Evolutionary conservation across 2,113 vertebrate genomes (phyloP), one percentile per base, ranked within the genome.

Genomic region (Atractosteus spatula): DNA sequence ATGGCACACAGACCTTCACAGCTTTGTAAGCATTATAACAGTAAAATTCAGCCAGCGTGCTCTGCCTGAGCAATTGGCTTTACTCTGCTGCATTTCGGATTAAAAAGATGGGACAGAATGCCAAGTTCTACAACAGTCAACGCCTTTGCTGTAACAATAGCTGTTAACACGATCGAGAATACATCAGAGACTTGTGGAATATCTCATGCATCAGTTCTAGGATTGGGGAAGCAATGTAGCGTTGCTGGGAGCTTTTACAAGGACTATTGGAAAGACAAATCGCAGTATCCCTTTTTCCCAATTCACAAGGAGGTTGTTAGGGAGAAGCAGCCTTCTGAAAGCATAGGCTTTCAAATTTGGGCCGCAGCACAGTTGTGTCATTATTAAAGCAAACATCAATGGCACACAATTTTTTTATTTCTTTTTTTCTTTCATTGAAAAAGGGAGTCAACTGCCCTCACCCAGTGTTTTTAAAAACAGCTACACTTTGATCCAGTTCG

Each of bases 211-310:
- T 51, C 13, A 11, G 42, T 56, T 47, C 76, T 67, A 7, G 16
- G 63, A 75, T 57, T 41, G 41, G 67, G 75, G 62, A 72, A 72
- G 65, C 6, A 10, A 42, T 61, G 11, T 29, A 8, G 56, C 4
- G 3, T 29, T 17, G 13, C 12, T 62, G 55, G 45, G 41, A 17
- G 41, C 16, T 16, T 59, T 74, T 47, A 55, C 41, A 45, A 54
- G 56, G 41, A 61, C 11, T 10, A 45, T 47, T 54, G 29, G 56
- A 11, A 57, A 55, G 47, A 51, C 66, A 51, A 29, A 54, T 11
- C n/a, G 62, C 4, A 43, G 45, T 12, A 56, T 66, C 3, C 45
- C 4, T 8, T 54, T 29, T 29, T 17, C 3, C 5, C 51, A 44
- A 45, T n/a, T 67, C 55, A 16, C 64, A 8, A 55, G n/a, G 56